Base-by-base conservation (phyloP, 2,888 invertebrate genomes). In the Anorthoa munda region DNA sequence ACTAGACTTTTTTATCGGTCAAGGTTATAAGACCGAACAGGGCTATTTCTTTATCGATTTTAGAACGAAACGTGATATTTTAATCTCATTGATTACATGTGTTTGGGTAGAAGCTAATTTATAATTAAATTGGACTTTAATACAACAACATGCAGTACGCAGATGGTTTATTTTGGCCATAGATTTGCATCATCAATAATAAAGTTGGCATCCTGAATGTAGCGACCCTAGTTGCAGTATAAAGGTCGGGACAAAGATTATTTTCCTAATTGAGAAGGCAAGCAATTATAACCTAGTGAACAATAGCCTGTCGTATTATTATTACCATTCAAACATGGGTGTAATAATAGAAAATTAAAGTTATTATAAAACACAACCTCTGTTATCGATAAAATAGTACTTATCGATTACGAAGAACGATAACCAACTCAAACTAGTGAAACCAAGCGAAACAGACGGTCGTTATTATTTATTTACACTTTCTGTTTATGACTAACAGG, bases 11-110 rank as follows among this genome's bases (percentile, higher is more conserved):
- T 72, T 72, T 78, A 78, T 73, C 79, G 68, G 68, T 73, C 79
- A 80, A 80, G 80, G 79, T 66, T 66, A 56, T 17, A 23, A 53
- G 1, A 58, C 18, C 55, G 55, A 76, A 71, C 66, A 70, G 39
- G 26, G 77, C 21, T 59, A 17, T 12, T 81, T 50, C 21, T 12
- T 68, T 80, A 80, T 82, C 68, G 66, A 78, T 73, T 68, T 72
- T 23, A 26, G n/a, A 66, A 46, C 12, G 53, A 31, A 58, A 73
- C 50, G 56, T 72, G 60, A 72, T 75, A 69, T 60, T 79, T 64
- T 31, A 66, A 75, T 58, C 48, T 46, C 21, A 63, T 76, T 17
- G 56, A 66, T 70, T 21, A 50, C 55, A 39, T 39, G 39, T 76
- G 39, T 39, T 66, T 26, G 17, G 66, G 21, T 45, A 12, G 23